phyloP scores from a whole-genome alignment of 2,797 vertebrate genomes.

The Danio jaintianensis region DNA sequence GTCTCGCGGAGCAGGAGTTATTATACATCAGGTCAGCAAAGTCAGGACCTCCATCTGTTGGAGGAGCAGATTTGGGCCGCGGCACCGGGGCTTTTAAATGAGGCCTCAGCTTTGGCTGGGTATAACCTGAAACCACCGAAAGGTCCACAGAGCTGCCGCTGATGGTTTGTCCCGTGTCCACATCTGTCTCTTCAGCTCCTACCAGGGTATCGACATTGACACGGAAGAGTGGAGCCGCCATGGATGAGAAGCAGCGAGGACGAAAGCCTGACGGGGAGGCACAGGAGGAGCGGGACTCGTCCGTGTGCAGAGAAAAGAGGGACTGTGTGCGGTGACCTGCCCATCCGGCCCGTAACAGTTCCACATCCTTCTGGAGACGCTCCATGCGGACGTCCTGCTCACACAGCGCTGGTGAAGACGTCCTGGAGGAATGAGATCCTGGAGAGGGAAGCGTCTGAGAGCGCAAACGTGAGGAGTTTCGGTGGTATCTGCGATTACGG shows the following conservation, averaged over 20 bases:
- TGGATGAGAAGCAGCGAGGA: slow-evolving; percentile 66
- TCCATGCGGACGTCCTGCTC: slow-evolving; percentile 63
- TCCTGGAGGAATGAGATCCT: slow-evolving; percentile 63
- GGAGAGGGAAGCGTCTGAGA: slow-evolving; percentile 67
- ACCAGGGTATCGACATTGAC: slow-evolving; percentile 86
- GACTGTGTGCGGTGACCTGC: slow-evolving; percentile 82
- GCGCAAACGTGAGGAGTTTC: slow-evolving; percentile 30
- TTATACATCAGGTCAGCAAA: slow-evolving; percentile 48
- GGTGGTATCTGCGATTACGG: slow-evolving; percentile 67
- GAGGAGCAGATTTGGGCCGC: slow-evolving; percentile 73
- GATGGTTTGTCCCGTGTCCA: slow-evolving; percentile 89
- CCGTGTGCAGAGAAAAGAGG: slow-evolving; percentile 84
- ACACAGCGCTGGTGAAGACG: slow-evolving; percentile 59
- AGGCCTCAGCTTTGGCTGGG: slow-evolving; percentile 57
- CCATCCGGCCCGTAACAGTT: slow-evolving; percentile 67
- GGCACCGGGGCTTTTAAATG: slow-evolving; percentile 2
- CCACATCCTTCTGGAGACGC: slow-evolving; percentile 51
- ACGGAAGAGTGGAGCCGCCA: slow-evolving; percentile 69
- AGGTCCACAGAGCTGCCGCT: slow-evolving; percentile 82
- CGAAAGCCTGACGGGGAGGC: slow-evolving; percentile 70
- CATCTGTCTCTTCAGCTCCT: slow-evolving; percentile 90
- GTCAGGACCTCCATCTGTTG: slow-evolving; percentile 63
- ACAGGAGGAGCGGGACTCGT: slow-evolving; percentile 69
- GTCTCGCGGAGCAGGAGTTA: slow-evolving; percentile 58
- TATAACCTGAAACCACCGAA: slow-evolving; percentile 89